Base-by-base conservation (phyloP, 2,113 vertebrate species). In the Porphyrio hochstetteri region DNA sequence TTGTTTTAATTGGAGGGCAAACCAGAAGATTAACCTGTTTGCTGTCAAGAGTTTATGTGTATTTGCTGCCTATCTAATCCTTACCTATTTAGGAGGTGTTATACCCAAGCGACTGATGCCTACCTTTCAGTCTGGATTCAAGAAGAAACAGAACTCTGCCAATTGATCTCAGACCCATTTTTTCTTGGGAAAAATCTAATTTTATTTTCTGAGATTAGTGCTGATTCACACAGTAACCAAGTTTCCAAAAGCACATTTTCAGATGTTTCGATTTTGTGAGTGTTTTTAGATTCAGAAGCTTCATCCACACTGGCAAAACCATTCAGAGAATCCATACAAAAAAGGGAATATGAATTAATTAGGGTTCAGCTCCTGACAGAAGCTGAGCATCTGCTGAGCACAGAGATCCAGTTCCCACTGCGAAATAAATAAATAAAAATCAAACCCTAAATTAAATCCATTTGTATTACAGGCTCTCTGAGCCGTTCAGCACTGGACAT, bases 341-440 rank as follows among this genome's bases (percentile, higher is more conserved):
- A 95, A 90, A 69, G 50, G 53, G 21, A 86, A 55, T 69, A 82
- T 6, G 31, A 69, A 86, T 91, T 92, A 92, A 95, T 88, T 86
- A 93, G 64, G 42, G 72, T 67, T 83, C 72, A 65, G 56, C 53
- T 92, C 77, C 91, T 89, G 81, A 92, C 74, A 91, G 89, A 95
- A 89, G 82, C 38, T 68, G 74, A 96, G 76, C 82, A 86, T 89
- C 82, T 90, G 85, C 92, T 94, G 82, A 94, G 72, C 59, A 80
- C 76, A 59, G 21, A 86, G 80, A 92, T 83, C 48, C 38, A 67
- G 28, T 71, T 93, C 82, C 92, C 74, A 82, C 44, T 50, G 65
- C 31, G 79, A 94, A 90, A 96, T 69, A 94, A 74, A 82, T 82
- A 93, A 90, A 74, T 78, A 91, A 86, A 92, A 85, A 67, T 82